Base-by-base conservation (phyloP, 2,888 invertebrate genomes). In the Cotesia congregata region DNA sequence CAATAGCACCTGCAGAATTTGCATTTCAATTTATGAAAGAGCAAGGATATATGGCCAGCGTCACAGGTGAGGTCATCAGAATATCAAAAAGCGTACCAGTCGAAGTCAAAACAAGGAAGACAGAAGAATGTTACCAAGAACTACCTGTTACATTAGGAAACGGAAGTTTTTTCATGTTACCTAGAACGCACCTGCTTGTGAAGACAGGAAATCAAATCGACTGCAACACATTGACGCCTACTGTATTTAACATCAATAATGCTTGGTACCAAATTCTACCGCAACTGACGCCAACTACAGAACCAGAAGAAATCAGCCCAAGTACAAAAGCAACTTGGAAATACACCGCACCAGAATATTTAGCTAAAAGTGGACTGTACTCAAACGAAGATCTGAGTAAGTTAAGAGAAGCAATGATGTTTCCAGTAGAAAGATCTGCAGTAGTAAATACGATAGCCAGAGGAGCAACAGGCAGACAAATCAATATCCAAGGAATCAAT, bases 11-110 rank as follows among this genome's bases (percentile, higher is more conserved):
- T 1, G 78, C 82, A 59, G 78, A 80, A 38, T 77, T 84, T 5
- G 82, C 81, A 9, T 79, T 74, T 7, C 60, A 83, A 0, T 72
- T 82, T 0, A 82, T 82, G 74, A 74, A 81, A 3, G 64, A 78
- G 61, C 72, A 74, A 1, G 84, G 82, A 5, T 81, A 81, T 60
- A 78, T 83, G 6, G 82, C 80, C 5, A 50, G 72, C 67, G 80
- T 83, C 15, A 71, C 77, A 69, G 83, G 83, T 38, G 50, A 50
- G 7, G 50, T 50, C 2, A 50, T 17, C 82, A 82, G 12, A 1
- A 3, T 50, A 50, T 12, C 12, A 50, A 50, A 50, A 6, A 12
- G 50, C 12, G 50, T 50, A 12, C 50, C 50, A 12, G 50, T 50
- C 50, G 50, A 50, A 1, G 50, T 50, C 7, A 7, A 50, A 50